A percentile compares a stretch with the other conserved stretches of the same genome.
These are phyloP conservation scores for Pholis gunnellus DNA, from an alignment of 2,113 vertebrate genomes.

Conservation along the genomic window DNA sequence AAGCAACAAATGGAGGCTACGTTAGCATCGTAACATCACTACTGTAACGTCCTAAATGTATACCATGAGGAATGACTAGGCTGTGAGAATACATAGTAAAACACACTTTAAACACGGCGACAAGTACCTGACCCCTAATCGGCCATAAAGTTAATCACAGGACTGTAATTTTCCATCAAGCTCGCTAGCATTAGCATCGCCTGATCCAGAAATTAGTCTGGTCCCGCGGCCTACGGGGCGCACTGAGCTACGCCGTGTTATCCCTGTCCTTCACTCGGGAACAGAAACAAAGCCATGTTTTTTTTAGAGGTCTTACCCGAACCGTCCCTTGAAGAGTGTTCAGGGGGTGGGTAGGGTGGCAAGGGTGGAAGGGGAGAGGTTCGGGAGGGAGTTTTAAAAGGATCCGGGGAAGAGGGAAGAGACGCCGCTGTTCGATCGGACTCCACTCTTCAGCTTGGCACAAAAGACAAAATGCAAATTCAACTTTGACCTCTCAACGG, in stretches of 20 bases:
- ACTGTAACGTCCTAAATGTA: neutral
- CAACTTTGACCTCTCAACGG: constrained; percentile 76
- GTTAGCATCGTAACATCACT: constrained; percentile 26
- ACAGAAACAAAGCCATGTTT: constrained; percentile 29
- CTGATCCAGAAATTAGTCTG: constrained; percentile 62
- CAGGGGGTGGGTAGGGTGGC: constrained; percentile 83
- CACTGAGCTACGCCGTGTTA: constrained; percentile 51
- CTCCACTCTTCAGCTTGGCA: constrained; percentile 83
- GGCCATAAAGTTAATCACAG: neutral
- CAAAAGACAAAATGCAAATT: constrained; percentile 78
- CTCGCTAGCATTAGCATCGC: constrained; percentile 59
- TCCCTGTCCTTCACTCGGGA: constrained; percentile 65
- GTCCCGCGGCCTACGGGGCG: constrained; percentile 77
- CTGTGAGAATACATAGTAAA: rapidly evolving
- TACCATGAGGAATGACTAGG: rapidly evolving
- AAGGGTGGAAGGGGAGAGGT: constrained; percentile 86
- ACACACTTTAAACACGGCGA: rapidly evolving
- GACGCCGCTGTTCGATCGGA: constrained; percentile 78
- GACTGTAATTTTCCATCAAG: constrained; percentile 58
- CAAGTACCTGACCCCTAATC: neutral
- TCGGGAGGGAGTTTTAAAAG: constrained; percentile 85
- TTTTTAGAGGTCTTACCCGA: constrained; percentile 72
- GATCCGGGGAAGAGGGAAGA: constrained; percentile 86
- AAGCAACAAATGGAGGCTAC: constrained; percentile 37
- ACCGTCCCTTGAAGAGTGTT: constrained; percentile 69